These are phyloP conservation scores for Pantherophis guttatus DNA, from an alignment of 2,113 vertebrate species.

Conservation along the genomic window DNA sequence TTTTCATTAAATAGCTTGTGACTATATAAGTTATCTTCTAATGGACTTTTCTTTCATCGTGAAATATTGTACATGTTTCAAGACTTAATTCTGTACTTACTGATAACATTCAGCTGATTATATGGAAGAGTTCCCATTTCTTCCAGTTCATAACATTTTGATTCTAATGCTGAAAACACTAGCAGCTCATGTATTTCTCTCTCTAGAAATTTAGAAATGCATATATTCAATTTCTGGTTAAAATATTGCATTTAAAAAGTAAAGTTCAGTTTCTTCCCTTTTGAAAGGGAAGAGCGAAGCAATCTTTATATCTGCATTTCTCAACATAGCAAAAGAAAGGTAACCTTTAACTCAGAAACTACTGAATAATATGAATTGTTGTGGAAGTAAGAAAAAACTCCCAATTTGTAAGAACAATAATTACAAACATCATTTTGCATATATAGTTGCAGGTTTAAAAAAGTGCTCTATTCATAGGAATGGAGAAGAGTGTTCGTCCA, in stretches of 20 bases:
- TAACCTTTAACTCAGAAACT: background rate
- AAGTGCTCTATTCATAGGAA: background rate
- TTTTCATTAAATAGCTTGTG: background rate
- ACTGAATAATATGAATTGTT: background rate
- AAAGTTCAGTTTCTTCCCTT: background rate
- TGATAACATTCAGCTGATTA: background rate
- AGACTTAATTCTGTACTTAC: background rate
- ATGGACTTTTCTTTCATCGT: background rate
- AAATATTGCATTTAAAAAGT: constrained; percentile 20
- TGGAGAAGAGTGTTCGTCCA: background rate
- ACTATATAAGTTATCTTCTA: background rate
- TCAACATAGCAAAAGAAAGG: background rate
- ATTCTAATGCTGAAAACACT: background rate
- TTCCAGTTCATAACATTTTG: constrained; percentile 15
- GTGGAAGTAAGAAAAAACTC: background rate
- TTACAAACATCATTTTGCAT: background rate
- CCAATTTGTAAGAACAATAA: background rate
- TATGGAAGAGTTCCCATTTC: background rate
- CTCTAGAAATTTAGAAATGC: constrained; percentile 19
- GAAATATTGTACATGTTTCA: background rate
- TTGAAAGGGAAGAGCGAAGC: background rate
- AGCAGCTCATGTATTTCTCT: constrained; percentile 1
- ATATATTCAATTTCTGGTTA: constrained; percentile 1
- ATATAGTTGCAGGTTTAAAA: background rate
- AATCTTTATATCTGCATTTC: background rate